Evolutionary conservation across 2,113 vertebrate genomes (phyloP), one percentile per base, ranked within the genome.

Genomic region (Tiliqua scincoides): DNA sequence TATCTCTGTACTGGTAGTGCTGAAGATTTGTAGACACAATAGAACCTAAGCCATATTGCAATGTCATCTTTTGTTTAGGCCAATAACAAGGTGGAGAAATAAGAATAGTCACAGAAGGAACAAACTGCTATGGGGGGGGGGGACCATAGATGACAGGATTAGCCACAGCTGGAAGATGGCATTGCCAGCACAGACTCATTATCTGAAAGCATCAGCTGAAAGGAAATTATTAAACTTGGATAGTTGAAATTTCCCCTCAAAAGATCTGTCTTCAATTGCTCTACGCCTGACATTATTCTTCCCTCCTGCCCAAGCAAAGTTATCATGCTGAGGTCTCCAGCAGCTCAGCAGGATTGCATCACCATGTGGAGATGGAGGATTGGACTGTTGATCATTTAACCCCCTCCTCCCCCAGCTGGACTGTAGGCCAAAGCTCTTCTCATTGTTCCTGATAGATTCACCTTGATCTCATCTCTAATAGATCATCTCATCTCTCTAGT

Each of bases 81-180:
- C 27, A 57, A 71, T 37, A 83, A 35, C 35, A 83, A 71, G 43
- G 10, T 30, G 11, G 40, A 72, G 32, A n/a, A n/a, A 72, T 27
- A 8, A 79, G 52, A 40, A 27, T 63, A 87, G 67, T 52, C 21
- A n/a, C 57, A 57, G 8, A 0, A 8, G 48, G 37, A 61, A 4
- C 43, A 73, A 81, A 15, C 23, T 85, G 0, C 0, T 1, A 48
- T n/a, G 43, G 75, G 63, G 2, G 72, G 68, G 76, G 86, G 72
- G 86, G 63, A n/a, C 0, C 8, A 80, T 1, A 0, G 15, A 63
- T 77, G 2, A 54, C 82, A 23, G 72, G 73, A 2, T 14, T 57
- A 74, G 48, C 25, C 67, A 35, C 76, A 87, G 91, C 65, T 15
- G 74, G 77, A 30, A 84, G 4, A 84, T 14, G 4, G 17, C 54